Conservation (phyloP, 2,113 vertebrate genomes). For the Cebidichthys violaceus region DNA sequence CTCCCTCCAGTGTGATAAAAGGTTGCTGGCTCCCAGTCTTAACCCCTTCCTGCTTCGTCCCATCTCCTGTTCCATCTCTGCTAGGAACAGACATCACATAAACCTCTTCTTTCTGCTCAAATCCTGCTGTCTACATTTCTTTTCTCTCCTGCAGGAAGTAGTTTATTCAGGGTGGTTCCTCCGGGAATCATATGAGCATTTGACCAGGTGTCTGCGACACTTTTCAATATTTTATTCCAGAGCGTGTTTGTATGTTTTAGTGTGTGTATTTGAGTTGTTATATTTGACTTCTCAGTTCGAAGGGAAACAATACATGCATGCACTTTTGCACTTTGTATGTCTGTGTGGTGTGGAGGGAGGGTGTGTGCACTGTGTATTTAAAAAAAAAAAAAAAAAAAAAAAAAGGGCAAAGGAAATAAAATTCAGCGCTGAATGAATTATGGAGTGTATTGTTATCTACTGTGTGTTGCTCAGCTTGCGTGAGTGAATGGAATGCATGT, state of each 20-base stretch:
- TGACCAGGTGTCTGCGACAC: slow-evolving; percentile 82
- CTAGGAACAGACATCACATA: slow-evolving; percentile 66
- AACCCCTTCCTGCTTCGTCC: slow-evolving; percentile 77
- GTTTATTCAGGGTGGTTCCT: slow-evolving; percentile 71
- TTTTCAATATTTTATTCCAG: slow-evolving; percentile 78
- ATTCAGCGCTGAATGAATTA: slow-evolving; percentile 80
- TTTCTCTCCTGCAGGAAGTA: slow-evolving; percentile 66
- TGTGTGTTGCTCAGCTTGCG: slow-evolving; percentile 71
- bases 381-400: slow-evolving; percentile 19
- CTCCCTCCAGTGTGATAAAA: slow-evolving; percentile 83
- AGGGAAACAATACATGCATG: slow-evolving; percentile 64
- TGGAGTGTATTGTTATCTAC: slow-evolving; percentile 79
- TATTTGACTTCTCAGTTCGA: slow-evolving; percentile 67
- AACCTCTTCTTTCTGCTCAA: slow-evolving; percentile 60
- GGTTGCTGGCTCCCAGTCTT: slow-evolving; percentile 74
- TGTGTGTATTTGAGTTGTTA: slow-evolving; percentile 71
- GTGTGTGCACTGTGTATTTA: slow-evolving; percentile 51
- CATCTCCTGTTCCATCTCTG: slow-evolving; percentile 61
- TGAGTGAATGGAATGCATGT: slow-evolving; percentile 73
- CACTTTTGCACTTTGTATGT: slow-evolving; percentile 72
- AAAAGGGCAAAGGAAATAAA: slow-evolving; percentile 76
- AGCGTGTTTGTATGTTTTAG: slow-evolving; percentile 71
- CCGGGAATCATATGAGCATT: slow-evolving; percentile 75
- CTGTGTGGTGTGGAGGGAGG: slow-evolving; percentile 65
- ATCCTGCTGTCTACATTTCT: slow-evolving; percentile 58